A percentile compares a stretch with the other conserved stretches of the same genome.
Evolutionary conservation across 2,113 vertebrate species (phyloP).

Genomic region (Cryptomyrus ogoouensis): DNA sequence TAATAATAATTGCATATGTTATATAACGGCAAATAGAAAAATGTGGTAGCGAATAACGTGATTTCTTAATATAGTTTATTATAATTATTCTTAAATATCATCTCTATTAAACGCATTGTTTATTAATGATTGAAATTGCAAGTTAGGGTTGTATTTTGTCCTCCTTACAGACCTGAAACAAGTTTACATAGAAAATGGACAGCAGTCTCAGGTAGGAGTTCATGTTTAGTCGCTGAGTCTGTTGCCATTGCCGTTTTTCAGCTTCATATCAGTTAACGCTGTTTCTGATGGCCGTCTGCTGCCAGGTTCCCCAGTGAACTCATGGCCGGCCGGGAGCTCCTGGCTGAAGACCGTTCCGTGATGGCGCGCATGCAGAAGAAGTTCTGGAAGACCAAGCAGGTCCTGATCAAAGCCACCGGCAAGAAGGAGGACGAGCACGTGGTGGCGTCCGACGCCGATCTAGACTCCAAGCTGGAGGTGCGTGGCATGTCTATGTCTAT

Average conservation of each 20-base stretch:
- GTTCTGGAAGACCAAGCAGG: conserved; percentile 76
- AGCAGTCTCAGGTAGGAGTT: conserved; percentile 10
- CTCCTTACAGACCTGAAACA: conserved; percentile 11
- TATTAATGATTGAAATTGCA: neutral
- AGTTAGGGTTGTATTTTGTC: neutral
- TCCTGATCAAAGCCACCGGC: conserved; percentile 75
- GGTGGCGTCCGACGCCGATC: conserved; percentile 71
- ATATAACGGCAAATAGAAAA: neutral
- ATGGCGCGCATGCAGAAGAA: conserved; percentile 77
- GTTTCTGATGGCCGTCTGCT: neutral
- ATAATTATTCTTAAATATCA: neutral
- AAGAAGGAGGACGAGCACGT: conserved; percentile 76
- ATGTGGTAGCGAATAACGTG: neutral
- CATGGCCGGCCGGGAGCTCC: conserved; percentile 52
- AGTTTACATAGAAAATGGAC: conserved; percentile 7
- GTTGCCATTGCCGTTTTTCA: neutral
- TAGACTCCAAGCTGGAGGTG: conserved; percentile 73
- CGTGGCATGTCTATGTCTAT: neutral
- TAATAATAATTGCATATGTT: neutral
- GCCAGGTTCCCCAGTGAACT: conserved; percentile 60
- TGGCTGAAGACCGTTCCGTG: conserved; percentile 62
- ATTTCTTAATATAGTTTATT: neutral
- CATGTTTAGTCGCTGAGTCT: neutral
- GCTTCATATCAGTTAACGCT: neutral
- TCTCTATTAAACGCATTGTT: neutral